Percentiles rank a stretch among this genome's conserved stretches.
phyloP scores from a whole-genome alignment of 2,113 vertebrate species.

The Odontophorus gujanensis region DNA sequence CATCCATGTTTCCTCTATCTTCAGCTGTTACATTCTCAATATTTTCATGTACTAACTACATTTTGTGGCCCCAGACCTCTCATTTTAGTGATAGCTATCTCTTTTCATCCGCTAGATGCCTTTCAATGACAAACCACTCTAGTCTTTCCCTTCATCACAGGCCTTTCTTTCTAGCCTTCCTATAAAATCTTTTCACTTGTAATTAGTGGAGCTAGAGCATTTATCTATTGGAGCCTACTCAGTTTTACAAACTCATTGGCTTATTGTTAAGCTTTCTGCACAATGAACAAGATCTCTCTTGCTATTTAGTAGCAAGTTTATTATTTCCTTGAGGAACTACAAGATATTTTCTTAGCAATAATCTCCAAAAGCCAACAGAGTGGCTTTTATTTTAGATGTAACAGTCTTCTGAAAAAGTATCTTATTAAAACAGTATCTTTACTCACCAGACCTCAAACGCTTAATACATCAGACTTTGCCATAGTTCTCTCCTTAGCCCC shows the following conservation, averaged over 20 bases:
- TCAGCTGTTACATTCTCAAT: background rate
- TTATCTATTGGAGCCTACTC: background rate
- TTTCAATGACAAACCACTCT: background rate
- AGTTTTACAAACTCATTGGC: accelerated
- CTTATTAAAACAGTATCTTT: background rate
- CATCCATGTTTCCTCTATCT: background rate
- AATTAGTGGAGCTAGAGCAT: background rate
- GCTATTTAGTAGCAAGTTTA: background rate
- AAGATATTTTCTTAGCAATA: background rate
- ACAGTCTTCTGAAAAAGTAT: background rate
- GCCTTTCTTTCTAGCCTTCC: background rate
- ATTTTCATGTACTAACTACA: background rate
- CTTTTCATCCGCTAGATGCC: background rate
- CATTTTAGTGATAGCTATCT: background rate
- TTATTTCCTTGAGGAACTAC: background rate
- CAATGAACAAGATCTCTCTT: background rate
- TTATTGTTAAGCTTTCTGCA: background rate
- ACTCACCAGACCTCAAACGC: background rate
- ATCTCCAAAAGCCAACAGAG: background rate
- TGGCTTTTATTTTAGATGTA: background rate
- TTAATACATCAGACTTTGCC: background rate
- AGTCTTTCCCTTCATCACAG: background rate
- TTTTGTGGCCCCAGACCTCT: background rate
- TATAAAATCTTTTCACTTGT: background rate
- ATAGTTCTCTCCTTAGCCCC: accelerated